A percentile compares a stretch with the other conserved stretches of the same genome.
phyloP scores from a whole-genome alignment of 1,140 invertebrate species.

The Cardiocondyla obscurior region DNA sequence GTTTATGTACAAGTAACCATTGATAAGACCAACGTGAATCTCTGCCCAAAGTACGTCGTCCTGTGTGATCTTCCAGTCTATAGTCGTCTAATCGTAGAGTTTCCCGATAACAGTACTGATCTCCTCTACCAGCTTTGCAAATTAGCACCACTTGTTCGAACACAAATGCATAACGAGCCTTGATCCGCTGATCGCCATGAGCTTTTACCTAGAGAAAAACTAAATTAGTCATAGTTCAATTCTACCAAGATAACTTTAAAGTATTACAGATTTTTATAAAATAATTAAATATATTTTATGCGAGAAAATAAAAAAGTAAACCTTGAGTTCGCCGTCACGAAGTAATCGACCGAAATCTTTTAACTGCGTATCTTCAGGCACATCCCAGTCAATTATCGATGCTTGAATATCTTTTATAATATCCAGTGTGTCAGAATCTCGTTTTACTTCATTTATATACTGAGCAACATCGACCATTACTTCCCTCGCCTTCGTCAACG shows the following conservation, averaged over 20 bases:
- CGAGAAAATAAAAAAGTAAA: slow-evolving; percentile 48
- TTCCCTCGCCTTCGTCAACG: slow-evolving; percentile 94
- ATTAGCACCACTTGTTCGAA: slow-evolving; percentile 98
- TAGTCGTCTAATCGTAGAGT: slow-evolving; percentile 93
- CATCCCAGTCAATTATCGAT: slow-evolving; percentile 92
- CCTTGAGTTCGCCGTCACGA: slow-evolving; percentile 96
- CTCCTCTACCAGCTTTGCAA: slow-evolving; percentile 95
- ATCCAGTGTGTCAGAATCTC: slow-evolving; percentile 96
- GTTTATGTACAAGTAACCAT: slow-evolving; percentile 93
- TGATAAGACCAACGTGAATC: slow-evolving; percentile 92
- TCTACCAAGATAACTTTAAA: background rate
- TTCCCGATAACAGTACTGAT: slow-evolving; percentile 96
- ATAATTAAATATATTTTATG: background rate
- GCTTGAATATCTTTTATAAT: slow-evolving; percentile 96
- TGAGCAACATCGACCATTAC: slow-evolving; percentile 98
- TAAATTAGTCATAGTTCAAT: background rate
- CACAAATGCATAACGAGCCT: slow-evolving; percentile 96
- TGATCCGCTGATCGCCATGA: slow-evolving; percentile 94
- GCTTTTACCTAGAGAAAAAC: slow-evolving; percentile 86
- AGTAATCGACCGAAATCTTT: slow-evolving; percentile 95
- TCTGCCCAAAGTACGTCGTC: slow-evolving; percentile 86
- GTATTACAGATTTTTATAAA: background rate
- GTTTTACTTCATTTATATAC: slow-evolving; percentile 99
- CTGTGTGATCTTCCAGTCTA: slow-evolving; percentile 91
- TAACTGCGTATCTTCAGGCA: slow-evolving; percentile 91